phyloP scores from a whole-genome alignment of 53 echinoderm and acorn worm genomes.

The Luidia sarsii region DNA sequence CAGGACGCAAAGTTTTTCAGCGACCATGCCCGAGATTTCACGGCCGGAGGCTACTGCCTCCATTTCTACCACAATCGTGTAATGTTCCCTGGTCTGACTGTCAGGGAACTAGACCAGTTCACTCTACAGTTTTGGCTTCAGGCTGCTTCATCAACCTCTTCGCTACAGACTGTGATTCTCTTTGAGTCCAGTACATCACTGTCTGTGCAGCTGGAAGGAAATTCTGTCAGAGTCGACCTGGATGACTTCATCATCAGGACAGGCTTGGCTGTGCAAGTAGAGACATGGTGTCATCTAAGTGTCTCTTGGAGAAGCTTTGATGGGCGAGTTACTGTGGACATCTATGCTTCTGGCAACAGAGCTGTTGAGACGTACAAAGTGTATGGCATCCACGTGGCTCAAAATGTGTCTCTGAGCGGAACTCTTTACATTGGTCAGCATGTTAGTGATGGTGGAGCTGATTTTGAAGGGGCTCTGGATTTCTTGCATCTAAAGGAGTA shows the following conservation, averaged over 20 bases:
- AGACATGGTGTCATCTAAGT: slow-evolving; percentile 61
- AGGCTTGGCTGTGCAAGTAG: slow-evolving; percentile 24
- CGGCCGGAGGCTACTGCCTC: slow-evolving; percentile 64
- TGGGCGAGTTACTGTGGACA: slow-evolving; percentile 68
- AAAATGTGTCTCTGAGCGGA: slow-evolving; percentile 29
- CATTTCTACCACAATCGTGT: slow-evolving; percentile 57
- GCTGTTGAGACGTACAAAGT: slow-evolving; percentile 17
- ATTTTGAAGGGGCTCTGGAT: slow-evolving; percentile 63
- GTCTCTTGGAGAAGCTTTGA: slow-evolving; percentile 76
- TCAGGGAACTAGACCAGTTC: slow-evolving; percentile 64
- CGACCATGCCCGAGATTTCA: slow-evolving; percentile 44
- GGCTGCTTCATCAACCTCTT: slow-evolving; percentile 21
- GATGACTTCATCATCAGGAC: slow-evolving; percentile 43
- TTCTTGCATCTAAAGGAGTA: slow-evolving; percentile 48
- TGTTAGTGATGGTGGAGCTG: neutral
- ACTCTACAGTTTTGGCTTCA: slow-evolving; percentile 67
- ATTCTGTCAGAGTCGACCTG: slow-evolving; percentile 26
- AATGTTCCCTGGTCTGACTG: slow-evolving; percentile 18
- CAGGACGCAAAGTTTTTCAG: slow-evolving; percentile 54
- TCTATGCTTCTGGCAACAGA: slow-evolving; percentile 36
- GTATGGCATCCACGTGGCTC: slow-evolving; percentile 50
- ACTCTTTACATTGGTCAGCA: slow-evolving; percentile 58
- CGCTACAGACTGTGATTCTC: slow-evolving; percentile 58
- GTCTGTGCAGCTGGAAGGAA: slow-evolving; percentile 38
- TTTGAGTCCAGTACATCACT: slow-evolving; percentile 47